Evolutionary conservation across 2,797 vertebrate genomes (phyloP), one percentile per base, ranked within the genome.

Genomic region (Helostoma temminkii): DNA sequence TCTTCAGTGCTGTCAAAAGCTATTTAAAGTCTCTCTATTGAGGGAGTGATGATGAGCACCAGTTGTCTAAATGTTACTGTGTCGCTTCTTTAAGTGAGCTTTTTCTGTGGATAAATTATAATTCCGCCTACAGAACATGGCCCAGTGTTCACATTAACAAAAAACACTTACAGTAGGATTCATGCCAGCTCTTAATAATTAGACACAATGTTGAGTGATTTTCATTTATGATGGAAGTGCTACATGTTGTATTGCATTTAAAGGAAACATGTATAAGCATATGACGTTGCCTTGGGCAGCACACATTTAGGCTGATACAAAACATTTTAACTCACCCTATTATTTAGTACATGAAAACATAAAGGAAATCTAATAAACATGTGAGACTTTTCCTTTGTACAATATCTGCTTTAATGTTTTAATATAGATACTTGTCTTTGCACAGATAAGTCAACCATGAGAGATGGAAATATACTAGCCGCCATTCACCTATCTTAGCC

Each of bases 1-100:
- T 70, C 63, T 26, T 49, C 54, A 16, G 36, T 9, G 18, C 80
- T 9, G 57, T 58, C 49, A 66, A 12, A 16, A 54, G n/a, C 53
- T 12, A 1, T 53, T 14, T 53, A 48, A 63, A 60, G 48, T 34
- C 45, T 71, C 16, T 10, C 15, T 3, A 66, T 5, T 30, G 24
- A 67, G 47, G 62, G 9, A 56, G 22, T 2, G 18, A 63, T 24
- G 46, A 55, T 32, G 21, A 58, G 16, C 71, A 10, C 4, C 24
- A 26, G 21, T 22, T 26, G 5, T 26, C 8, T 5, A 0, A 18
- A 48, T 37, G 25, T 58, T 25, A 2, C 15, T 11, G 4, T 21
- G 22, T 43, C 15, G 6, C 60, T 46, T 45, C n/a, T 56, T 19
- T 19, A 4, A 34, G 15, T 10, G 16, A 3, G 18, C 24, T 22